Base-by-base conservation (phyloP, 2,888 invertebrate species). In the Chelonus formosanus region DNA sequence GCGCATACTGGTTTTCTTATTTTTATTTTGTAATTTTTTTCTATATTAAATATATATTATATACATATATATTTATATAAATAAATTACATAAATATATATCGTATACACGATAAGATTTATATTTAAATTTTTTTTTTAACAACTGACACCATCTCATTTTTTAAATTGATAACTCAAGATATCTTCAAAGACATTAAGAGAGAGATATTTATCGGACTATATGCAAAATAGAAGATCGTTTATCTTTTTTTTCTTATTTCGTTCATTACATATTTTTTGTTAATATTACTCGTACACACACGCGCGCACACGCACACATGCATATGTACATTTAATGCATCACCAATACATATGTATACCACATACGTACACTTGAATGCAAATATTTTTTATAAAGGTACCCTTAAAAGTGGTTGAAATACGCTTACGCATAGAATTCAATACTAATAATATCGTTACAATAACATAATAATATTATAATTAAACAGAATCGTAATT, bases 191-290 rank as follows among this genome's bases (percentile, higher is more conserved):
- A 78, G 75, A 80, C 76, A 76, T 55, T 78, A 76, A 81, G 20
- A 20, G 20, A 78, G 80, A 76, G 77, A 79, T 77, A 81, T 78
- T 80, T 80, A 50, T 52, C 34, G 2, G 80, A 76, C 80, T 82
- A 82, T 81, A 83, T 80, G 82, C 81, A 83, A 83, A 83, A 83
- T 83, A 82, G 81, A 82, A 81, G 80, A 78, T 81, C 76, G 76
- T 78, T 81, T 63, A 48, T 50, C 20, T 20, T 20, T 20, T 20
- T 20, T 20, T 20, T 20, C 20, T 53, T 61, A n/a, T 54, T 52
- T 44, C 20, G 4, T 44, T 5, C 32, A 61, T 54, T 35, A 53
- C 34, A 44, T 48, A 48, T 10, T 63, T 52, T 7, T 56, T 20
- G 3, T 48, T 48, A n/a, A 20, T 10, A 31, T 57, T 31, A 44